phyloP scores from a whole-genome alignment of 2,113 vertebrate species.

The Felis chaus region DNA sequence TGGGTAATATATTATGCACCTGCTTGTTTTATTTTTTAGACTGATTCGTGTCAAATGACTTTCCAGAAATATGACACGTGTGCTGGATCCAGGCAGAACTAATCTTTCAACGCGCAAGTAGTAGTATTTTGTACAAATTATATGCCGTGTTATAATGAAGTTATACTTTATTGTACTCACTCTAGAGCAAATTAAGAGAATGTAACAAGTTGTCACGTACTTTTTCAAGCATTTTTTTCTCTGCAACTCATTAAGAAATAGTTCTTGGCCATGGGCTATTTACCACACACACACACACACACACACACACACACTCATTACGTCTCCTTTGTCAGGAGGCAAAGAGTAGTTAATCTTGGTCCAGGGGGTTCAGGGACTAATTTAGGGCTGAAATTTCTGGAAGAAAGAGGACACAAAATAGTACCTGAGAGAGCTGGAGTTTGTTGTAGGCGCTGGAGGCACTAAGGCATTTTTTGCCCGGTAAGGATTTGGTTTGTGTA shows the following conservation, averaged over 20 bases:
- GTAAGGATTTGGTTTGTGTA: neutral
- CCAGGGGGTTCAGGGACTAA: neutral
- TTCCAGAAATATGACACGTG: constrained; percentile 78
- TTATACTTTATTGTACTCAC: constrained; percentile 61
- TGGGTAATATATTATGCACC: constrained; percentile 77
- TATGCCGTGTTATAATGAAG: constrained; percentile 68
- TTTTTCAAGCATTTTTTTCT: constrained; percentile 39
- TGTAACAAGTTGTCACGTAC: constrained; percentile 33
- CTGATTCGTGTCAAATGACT: constrained; percentile 76
- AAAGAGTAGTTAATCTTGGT: neutral
- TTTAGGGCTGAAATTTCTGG: neutral
- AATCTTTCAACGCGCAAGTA: constrained; percentile 66
- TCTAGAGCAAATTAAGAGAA: constrained; percentile 44
- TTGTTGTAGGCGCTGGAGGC: neutral
- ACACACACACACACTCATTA: neutral
- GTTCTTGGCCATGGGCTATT: neutral
- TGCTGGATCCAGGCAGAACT: constrained; percentile 67
- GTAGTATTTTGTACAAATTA: constrained; percentile 62
- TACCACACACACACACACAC: neutral
- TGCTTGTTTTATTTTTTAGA: constrained; percentile 80
- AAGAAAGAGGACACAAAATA: neutral
- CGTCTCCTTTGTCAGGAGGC: neutral
- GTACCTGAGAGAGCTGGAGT: neutral
- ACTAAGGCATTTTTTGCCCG: neutral
- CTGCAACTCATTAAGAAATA: constrained; percentile 1